Evolutionary conservation across 2,113 vertebrate species (phyloP).

Genomic region (Halichoerus grypus): DNA sequence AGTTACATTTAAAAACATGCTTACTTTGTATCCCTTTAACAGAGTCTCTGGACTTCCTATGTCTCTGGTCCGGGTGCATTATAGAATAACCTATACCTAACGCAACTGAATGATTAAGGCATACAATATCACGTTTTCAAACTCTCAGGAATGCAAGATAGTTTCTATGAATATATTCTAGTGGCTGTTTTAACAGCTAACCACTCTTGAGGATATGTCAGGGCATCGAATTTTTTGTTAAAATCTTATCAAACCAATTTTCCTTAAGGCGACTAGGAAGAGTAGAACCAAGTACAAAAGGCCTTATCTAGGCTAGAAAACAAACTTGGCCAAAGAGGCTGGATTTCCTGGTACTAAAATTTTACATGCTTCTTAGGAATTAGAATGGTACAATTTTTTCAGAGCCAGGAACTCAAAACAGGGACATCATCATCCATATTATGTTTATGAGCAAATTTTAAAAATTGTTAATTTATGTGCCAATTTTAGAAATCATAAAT

Average conservation of each 20-base stretch:
- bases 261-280: background rate
- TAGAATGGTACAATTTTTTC: background rate
- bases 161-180: background rate
- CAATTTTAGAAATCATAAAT: background rate
- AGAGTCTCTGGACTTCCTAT: background rate
- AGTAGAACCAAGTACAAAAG: background rate
- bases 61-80: background rate
- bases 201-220: background rate
- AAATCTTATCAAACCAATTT: slow-evolving; percentile 39
- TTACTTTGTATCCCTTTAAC: background rate
- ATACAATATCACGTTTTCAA: background rate
- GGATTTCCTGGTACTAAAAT: background rate
- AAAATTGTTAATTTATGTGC: background rate
- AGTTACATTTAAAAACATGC: background rate
- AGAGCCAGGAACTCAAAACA: background rate
- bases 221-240: background rate
- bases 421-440: background rate
- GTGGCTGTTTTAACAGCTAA: background rate
- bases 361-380: slow-evolving; percentile 13
- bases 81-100: background rate
- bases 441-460: background rate
- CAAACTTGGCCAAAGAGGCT: background rate
- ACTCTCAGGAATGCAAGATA: background rate
- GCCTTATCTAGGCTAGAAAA: background rate
- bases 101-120: background rate